Conservation (phyloP, 2,113 vertebrate species). For the Elephas maximus region DNA sequence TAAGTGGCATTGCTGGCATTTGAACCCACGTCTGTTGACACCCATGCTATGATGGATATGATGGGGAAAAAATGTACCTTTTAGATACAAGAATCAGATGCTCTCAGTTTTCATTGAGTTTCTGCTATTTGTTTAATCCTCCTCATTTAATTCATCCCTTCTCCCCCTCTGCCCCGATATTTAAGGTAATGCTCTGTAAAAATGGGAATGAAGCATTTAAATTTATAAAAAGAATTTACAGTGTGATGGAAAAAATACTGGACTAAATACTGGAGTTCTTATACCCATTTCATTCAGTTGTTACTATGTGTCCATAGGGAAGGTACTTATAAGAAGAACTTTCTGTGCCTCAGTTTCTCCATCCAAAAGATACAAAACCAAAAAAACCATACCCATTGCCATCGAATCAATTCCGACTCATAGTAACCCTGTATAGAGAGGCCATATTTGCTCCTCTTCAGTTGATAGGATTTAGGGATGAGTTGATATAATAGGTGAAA, state of each 20-base stretch:
- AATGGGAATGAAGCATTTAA: background rate
- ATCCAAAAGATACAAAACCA: background rate
- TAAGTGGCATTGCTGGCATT: background rate
- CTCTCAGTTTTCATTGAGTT: background rate
- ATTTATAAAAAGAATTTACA: background rate
- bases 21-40: background rate
- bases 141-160: background rate
- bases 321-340: background rate
- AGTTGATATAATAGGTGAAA: background rate
- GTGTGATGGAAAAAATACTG: background rate
- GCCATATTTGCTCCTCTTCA: background rate
- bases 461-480: background rate
- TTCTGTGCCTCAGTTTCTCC: background rate
- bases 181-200: background rate
- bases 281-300: background rate
- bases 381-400: too few species aligned
- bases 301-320: background rate
- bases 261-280: background rate
- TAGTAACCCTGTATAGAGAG: too few species aligned
- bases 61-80: background rate
- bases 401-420: too few species aligned
- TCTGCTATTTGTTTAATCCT: background rate
- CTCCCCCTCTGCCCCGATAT: background rate
- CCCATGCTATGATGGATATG: background rate
- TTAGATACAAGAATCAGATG: background rate